Conservation (phyloP, 2,113 vertebrate genomes). For the Australoheros scitulus region DNA sequence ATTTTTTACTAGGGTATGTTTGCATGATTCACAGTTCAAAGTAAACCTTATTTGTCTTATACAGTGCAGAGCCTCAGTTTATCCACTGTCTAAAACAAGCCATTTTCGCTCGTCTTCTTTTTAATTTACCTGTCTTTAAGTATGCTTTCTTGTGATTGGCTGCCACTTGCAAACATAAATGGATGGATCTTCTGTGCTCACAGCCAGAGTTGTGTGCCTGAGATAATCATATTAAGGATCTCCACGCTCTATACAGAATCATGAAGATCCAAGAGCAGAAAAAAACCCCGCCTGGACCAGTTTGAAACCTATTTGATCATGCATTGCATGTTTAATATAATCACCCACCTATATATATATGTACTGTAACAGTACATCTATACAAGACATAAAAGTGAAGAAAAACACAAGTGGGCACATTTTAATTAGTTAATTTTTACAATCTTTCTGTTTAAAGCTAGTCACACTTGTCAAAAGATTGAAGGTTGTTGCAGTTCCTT, state of each 20-base stretch:
- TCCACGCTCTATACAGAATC: too few species aligned
- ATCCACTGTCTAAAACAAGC: background rate
- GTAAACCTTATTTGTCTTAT: background rate
- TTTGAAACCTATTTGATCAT: background rate
- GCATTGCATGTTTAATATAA: too few species aligned
- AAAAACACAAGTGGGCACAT: too few species aligned
- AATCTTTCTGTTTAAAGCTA: too few species aligned
- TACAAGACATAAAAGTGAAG: too few species aligned
- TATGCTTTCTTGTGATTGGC: background rate
- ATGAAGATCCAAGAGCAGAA: too few species aligned
- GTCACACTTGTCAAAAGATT: too few species aligned
- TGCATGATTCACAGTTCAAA: background rate
- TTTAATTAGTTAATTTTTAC: too few species aligned
- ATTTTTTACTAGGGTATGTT: background rate
- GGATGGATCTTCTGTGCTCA: background rate
- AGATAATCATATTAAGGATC: too few species aligned
- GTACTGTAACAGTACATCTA: too few species aligned
- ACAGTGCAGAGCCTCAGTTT: background rate
- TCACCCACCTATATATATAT: too few species aligned
- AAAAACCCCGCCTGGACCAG: background rate
- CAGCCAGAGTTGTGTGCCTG: fast-evolving
- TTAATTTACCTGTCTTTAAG: background rate
- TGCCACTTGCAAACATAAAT: background rate
- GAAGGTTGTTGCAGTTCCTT: background rate
- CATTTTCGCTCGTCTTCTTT: background rate